A percentile compares a stretch with the other conserved stretches of the same genome.
Evolutionary conservation across 2,113 vertebrate species (phyloP).

Genomic region (Leucoraja erinaceus): DNA sequence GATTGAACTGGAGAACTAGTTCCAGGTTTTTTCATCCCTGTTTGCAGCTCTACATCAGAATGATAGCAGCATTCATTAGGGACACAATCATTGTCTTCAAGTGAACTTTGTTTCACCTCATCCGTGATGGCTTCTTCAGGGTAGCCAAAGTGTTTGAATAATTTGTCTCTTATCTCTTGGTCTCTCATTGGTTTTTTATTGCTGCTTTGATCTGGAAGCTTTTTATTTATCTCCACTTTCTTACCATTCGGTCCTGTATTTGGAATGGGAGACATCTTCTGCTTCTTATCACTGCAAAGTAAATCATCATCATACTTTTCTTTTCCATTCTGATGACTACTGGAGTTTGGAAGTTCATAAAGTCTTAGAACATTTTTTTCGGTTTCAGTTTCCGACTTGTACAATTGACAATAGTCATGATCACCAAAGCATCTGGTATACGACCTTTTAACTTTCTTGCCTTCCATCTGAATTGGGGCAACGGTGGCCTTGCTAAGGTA

Average conservation of each 20-base stretch:
- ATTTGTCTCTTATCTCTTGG: constrained; percentile 70
- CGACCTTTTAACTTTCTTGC: constrained; percentile 57
- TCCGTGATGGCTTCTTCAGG: constrained; percentile 56
- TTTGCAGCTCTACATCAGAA: constrained; percentile 38
- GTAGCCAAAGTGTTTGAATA: constrained; percentile 71
- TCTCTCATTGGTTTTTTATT: constrained; percentile 64
- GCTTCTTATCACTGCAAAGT: constrained; percentile 40
- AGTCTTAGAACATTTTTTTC: constrained; percentile 67
- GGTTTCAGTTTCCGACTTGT: constrained; percentile 55
- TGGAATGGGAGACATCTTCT: constrained; percentile 15
- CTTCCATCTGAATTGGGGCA: constrained; percentile 47
- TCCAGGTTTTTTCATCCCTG: constrained; percentile 42
- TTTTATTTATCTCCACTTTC: constrained; percentile 45
- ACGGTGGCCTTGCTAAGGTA: constrained; percentile 68
- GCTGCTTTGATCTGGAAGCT: constrained; percentile 54
- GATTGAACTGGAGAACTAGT: constrained; percentile 35
- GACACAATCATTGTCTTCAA: constrained; percentile 66
- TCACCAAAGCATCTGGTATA: constrained; percentile 73
- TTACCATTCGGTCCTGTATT: not conserved
- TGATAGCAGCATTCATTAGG: constrained; percentile 46
- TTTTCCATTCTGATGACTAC: constrained; percentile 42
- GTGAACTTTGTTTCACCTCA: constrained; percentile 56
- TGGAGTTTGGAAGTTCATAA: constrained; percentile 52
- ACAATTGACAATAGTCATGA: constrained; percentile 89
- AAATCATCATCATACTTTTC: not conserved